Conservation (phyloP, 2,113 vertebrate genomes). For the Cynopterus brachyotis region DNA sequence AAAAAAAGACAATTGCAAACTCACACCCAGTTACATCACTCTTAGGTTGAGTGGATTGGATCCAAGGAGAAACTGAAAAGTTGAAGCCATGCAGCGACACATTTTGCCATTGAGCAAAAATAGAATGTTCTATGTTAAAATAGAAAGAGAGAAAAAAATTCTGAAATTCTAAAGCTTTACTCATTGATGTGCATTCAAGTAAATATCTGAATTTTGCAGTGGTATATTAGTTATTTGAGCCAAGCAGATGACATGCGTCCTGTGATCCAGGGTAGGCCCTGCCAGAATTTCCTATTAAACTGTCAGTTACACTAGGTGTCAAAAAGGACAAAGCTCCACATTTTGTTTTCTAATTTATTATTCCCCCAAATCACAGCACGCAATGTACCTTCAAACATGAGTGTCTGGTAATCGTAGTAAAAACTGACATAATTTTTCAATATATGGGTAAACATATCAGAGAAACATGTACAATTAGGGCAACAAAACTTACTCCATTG, state of each 20-base stretch:
- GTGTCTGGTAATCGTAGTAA: background rate
- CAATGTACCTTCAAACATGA: background rate
- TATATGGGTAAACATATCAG: background rate
- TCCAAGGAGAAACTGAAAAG: background rate
- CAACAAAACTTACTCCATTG: background rate
- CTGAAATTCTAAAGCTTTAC: background rate
- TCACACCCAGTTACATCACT: background rate
- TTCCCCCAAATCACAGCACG: background rate
- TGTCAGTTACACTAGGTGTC: slow-evolving; percentile 39
- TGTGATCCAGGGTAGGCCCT: slow-evolving; percentile 15
- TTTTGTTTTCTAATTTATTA: slow-evolving; percentile 41
- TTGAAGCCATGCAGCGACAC: background rate
- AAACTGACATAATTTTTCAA: slow-evolving; percentile 4
- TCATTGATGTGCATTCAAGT: background rate
- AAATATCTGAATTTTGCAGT: background rate
- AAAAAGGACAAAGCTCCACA: background rate
- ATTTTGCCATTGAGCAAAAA: background rate
- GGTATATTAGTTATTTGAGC: background rate
- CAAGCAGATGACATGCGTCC: background rate
- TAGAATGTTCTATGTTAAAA: background rate
- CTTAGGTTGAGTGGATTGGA: background rate
- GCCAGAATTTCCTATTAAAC: slow-evolving; percentile 60
- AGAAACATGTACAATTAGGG: background rate
- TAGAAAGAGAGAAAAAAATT: background rate
- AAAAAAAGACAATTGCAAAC: background rate